Base-by-base conservation (phyloP, 2,797 vertebrate genomes). In the Alauda arvensis region DNA sequence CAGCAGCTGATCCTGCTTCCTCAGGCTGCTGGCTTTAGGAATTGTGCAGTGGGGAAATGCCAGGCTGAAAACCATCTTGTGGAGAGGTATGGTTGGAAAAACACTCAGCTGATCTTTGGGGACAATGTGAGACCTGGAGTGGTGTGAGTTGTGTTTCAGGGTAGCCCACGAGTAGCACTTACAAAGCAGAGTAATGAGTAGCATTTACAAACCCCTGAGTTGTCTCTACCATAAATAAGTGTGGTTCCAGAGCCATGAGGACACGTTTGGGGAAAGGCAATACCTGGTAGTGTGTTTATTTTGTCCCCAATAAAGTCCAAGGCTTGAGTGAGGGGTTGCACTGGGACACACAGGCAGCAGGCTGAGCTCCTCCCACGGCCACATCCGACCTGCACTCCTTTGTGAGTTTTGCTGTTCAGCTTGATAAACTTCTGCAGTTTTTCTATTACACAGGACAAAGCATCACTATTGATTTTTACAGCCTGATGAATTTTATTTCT, bases 381-480 rank as follows among this genome's bases (percentile, higher is more conserved):
- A 39, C 39, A 4, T 5, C 6, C 14, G 57, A 79, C 34, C 42
- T 28, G 42, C 18, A 63, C 4, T 61, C 75, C 53, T 51, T 51
- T 34, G 66, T 70, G 77, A 43, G 49, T 77, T 80, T 28, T 85
- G 59, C 78, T 51, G 42, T 74, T 65, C 39, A 63, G 52, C 52
- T 71, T 80, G 75, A 87, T 68, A 72, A 88, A 71, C 33, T 78
- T 76, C 53, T 61, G 56, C 67, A 68, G 53, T n/a, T 90, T 92
- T 83, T 53, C 79, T 76, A 9, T 88, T 90, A 56, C 34, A 15
- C 51, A 43, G 79, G 67, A 76, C 67, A 85, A 85, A 87, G 49
- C 70, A 84, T 86, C 88, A 12, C 45, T 91, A 88, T 87, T 83
- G 87, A 81, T 87, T 94, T 94, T 83, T 91, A 85, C 74, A 78